Evolutionary conservation across 2,888 invertebrate genomes (phyloP).

Genomic region (Cheilosia scutellata): DNA sequence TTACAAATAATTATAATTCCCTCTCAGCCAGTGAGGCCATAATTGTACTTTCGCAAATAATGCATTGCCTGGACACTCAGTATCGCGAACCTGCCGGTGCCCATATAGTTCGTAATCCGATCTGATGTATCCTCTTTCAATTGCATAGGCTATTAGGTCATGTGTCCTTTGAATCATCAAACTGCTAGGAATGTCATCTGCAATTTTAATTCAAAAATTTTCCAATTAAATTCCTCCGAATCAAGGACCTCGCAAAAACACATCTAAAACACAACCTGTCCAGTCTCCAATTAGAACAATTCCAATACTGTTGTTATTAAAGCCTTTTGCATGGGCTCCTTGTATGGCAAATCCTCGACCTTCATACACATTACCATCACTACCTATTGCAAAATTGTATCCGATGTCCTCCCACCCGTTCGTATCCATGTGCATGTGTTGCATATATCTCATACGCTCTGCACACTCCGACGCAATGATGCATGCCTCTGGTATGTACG

Average conservation of each 20-base stretch:
- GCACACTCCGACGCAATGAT: constrained; percentile 84
- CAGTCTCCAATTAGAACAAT: constrained; percentile 86
- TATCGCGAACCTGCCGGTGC: background rate
- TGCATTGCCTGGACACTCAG: background rate
- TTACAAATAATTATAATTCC: background rate
- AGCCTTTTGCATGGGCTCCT: constrained; percentile 88
- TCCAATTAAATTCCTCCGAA: constrained; percentile 11
- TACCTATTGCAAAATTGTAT: constrained; percentile 88
- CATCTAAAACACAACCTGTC: constrained; percentile 53
- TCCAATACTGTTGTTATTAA: constrained; percentile 87
- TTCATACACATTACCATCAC: constrained; percentile 88
- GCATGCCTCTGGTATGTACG: constrained; percentile 86
- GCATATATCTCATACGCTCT: constrained; percentile 86
- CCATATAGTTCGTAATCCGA: constrained; percentile 11
- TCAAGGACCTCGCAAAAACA: background rate
- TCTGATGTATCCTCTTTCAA: background rate
- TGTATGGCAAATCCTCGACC: constrained; percentile 88
- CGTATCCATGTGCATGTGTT: constrained; percentile 85
- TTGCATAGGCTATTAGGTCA: background rate
- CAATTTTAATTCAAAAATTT: background rate
- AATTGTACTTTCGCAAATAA: background rate
- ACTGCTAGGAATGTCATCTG: constrained; percentile 13
- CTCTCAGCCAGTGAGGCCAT: background rate
- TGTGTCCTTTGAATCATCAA: constrained; percentile 9
- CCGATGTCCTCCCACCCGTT: constrained; percentile 88